Evolutionary conservation across 1,140 invertebrate genomes (phyloP).

Genomic region (Heliothis subflexa): DNA sequence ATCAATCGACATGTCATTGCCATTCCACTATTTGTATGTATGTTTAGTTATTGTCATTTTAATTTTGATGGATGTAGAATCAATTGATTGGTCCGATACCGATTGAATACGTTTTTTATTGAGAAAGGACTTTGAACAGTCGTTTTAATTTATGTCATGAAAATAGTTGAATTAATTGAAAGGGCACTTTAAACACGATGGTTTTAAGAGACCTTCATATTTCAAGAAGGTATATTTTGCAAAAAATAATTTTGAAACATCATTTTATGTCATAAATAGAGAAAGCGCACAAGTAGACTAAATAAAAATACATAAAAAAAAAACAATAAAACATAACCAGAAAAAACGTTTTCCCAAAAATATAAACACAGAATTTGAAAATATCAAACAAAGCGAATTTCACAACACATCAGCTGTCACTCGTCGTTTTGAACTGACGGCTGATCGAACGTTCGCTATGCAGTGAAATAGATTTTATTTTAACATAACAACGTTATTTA

Average conservation of each 20-base stretch:
- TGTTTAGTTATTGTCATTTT: conserved; percentile 15
- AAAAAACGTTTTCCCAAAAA: not conserved
- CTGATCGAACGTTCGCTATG: conserved; percentile 16
- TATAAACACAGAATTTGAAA: conserved; percentile 6
- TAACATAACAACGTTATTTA: conserved; percentile 14
- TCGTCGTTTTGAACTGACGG: conserved; percentile 7
- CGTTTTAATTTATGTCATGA: not conserved
- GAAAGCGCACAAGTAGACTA: too few relatives aligned
- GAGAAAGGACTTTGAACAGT: conserved; percentile 9
- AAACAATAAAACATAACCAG: not conserved
- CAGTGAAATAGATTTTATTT: conserved; percentile 25
- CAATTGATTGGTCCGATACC: conserved; percentile 2
- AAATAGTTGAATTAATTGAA: not conserved
- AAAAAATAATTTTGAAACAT: too few relatives aligned
- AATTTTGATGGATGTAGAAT: conserved; percentile 20
- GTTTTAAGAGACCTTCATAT: too few relatives aligned
- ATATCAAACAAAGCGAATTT: conserved; percentile 21
- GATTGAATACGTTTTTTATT: not conserved
- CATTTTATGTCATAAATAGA: too few relatives aligned
- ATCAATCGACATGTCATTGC: conserved; percentile 35
- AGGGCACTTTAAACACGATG: not conserved
- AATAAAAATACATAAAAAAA: not conserved
- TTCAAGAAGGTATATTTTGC: too few relatives aligned
- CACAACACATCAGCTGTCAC: conserved; percentile 22
- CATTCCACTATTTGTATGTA: conserved; percentile 7